Percentiles rank a stretch among this genome's conserved stretches.
These are phyloP conservation scores for Aselliscus stoliczkanus DNA, from an alignment of 2,797 vertebrate genomes.

Conservation along the genomic window DNA sequence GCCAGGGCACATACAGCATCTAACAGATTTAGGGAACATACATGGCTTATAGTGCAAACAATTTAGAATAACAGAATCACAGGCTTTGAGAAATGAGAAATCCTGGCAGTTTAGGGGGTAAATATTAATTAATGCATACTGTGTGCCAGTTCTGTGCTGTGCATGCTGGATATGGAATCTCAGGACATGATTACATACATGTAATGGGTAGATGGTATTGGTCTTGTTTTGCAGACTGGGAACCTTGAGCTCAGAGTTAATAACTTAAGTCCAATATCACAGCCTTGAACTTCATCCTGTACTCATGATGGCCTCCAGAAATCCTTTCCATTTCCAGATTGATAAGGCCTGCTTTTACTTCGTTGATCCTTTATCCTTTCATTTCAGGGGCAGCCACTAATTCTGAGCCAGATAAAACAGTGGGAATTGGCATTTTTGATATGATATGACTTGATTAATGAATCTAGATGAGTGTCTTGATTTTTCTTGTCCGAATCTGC, in stretches of 20 bases:
- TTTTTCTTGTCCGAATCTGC: not conserved
- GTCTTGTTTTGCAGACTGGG: not conserved
- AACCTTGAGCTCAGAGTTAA: not conserved
- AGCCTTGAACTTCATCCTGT: not conserved
- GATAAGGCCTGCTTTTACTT: not conserved
- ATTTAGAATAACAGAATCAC: not conserved
- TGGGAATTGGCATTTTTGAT: not conserved
- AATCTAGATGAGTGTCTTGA: not conserved
- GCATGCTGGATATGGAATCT: not conserved
- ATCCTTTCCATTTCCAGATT: not conserved
- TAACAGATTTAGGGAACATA: not conserved
- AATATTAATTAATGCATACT: not conserved
- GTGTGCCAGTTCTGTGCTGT: not conserved
- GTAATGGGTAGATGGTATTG: not conserved
- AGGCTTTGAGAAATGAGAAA: slow-evolving; percentile 5
- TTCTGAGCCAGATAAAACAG: not conserved
- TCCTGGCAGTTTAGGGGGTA: not conserved
- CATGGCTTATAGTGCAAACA: not conserved
- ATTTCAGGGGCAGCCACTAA: not conserved
- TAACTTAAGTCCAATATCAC: not conserved
- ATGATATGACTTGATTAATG: not conserved
- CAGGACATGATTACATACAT: not conserved
- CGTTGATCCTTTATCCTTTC: not conserved
- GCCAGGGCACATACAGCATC: not conserved
- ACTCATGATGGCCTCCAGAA: not conserved